phyloP scores from a whole-genome alignment of 2,797 vertebrate genomes.

The Pseudochirops corinnae region DNA sequence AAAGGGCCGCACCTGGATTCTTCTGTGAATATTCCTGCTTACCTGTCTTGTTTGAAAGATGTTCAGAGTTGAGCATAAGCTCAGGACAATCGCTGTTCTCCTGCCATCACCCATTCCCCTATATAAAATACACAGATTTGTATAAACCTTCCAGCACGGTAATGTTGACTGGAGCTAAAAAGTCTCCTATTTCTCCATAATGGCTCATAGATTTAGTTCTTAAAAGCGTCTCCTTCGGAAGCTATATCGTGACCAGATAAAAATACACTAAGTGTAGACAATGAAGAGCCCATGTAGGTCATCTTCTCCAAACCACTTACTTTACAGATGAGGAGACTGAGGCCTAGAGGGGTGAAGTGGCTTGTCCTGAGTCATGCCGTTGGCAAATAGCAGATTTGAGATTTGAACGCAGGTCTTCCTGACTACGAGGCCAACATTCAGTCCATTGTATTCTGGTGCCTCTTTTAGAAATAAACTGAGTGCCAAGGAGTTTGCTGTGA shows the following conservation, averaged over 20 bases:
- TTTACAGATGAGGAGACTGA: neutral
- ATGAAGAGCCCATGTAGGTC: neutral
- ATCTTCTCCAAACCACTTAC: neutral
- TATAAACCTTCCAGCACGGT: neutral
- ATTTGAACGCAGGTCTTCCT: neutral
- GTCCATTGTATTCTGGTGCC: neutral
- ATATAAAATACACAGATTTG: neutral
- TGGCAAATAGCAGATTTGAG: neutral
- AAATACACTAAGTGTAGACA: neutral
- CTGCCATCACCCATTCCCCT: neutral
- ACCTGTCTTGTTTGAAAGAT: neutral
- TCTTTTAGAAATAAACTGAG: neutral
- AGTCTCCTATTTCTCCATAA: neutral
- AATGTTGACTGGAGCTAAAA: neutral
- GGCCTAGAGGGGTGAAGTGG: neutral
- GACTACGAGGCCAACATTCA: neutral
- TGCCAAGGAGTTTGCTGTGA: neutral
- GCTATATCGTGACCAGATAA: neutral
- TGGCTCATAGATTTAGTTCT: neutral
- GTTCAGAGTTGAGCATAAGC: neutral
- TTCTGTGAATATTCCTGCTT: constrained; percentile 9
- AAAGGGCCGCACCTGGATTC: neutral
- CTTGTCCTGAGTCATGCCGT: neutral
- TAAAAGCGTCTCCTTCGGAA: neutral
- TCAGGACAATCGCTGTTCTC: neutral